Conservation (phyloP, 2,113 vertebrate genomes). For the Eublepharis macularius region DNA sequence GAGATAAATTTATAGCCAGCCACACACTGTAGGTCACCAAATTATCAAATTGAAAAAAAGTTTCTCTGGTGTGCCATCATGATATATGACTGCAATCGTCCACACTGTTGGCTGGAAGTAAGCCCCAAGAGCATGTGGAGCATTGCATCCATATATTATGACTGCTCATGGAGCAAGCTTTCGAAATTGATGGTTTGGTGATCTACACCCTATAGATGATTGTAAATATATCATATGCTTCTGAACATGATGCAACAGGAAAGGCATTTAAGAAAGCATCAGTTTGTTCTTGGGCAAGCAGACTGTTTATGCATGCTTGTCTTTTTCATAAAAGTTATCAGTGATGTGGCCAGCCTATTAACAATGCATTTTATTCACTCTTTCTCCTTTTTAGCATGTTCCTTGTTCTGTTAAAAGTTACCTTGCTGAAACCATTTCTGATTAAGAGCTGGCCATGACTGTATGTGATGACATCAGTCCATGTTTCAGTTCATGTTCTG, state of each 20-base stretch:
- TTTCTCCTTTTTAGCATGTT: too few relatives aligned
- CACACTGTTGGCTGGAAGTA: background rate
- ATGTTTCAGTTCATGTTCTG: too few relatives aligned
- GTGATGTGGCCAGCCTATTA: background rate
- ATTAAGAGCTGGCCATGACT: too few relatives aligned
- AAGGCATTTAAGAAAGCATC: background rate
- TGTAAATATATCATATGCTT: slow-evolving; percentile 15
- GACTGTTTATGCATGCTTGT: background rate
- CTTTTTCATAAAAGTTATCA: background rate
- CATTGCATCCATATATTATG: slow-evolving; percentile 5
- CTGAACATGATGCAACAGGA: background rate
- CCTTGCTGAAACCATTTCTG: too few relatives aligned
- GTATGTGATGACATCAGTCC: too few relatives aligned
- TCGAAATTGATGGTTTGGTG: slow-evolving; percentile 18
- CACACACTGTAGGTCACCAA: slow-evolving; percentile 4
- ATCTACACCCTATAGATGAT: background rate
- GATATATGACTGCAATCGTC: slow-evolving; percentile 15
- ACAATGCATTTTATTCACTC: too few relatives aligned
- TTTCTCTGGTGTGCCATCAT: slow-evolving; percentile 6
- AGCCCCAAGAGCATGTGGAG: background rate
- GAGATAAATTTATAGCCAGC: slow-evolving; percentile 19
- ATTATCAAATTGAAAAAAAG: slow-evolving; percentile 15
- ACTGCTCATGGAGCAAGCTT: background rate
- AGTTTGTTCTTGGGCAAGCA: background rate
- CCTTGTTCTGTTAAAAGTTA: too few relatives aligned